Conservation (phyloP, 1,140 invertebrate genomes). For the Papilio dardanus region DNA sequence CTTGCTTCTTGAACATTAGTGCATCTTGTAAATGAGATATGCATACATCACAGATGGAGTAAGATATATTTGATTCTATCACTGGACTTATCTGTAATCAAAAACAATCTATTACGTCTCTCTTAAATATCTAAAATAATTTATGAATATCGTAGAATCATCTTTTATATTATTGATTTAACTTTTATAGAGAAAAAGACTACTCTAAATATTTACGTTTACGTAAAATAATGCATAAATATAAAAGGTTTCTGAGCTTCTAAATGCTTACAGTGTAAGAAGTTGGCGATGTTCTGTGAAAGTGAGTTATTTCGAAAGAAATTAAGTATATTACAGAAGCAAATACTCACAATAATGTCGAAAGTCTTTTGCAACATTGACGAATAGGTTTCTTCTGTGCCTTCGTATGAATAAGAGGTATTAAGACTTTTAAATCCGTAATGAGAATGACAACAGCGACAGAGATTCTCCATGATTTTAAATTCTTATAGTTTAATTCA, state of each 20-base stretch:
- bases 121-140: no score
- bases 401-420: slow-evolving; percentile 44
- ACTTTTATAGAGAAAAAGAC: no score
- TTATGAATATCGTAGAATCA: no score
- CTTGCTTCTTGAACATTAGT: slow-evolving; percentile 50
- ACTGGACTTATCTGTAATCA: slow-evolving; percentile 41
- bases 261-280: no score
- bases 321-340: slow-evolving; percentile 1
- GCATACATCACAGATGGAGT: slow-evolving; percentile 60
- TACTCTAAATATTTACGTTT: no score
- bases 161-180: no score
- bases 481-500: slow-evolving; percentile 29
- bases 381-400: slow-evolving; percentile 52
- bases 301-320: not conserved
- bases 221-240: no score
- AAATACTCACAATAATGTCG: slow-evolving; percentile 54
- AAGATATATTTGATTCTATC: slow-evolving; percentile 22
- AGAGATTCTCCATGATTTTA: slow-evolving; percentile 44
- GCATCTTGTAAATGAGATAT: slow-evolving; percentile 54
- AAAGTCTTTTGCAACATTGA: slow-evolving; percentile 56
- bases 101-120: slow-evolving; percentile 31
- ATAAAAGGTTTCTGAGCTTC: no score
- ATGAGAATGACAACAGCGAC: slow-evolving; percentile 58
- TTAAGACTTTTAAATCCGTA: slow-evolving; percentile 51
- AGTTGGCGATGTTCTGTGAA: slow-evolving; percentile 2